phyloP scores from a whole-genome alignment of 2,797 vertebrate species.

The Psittacula echo region DNA sequence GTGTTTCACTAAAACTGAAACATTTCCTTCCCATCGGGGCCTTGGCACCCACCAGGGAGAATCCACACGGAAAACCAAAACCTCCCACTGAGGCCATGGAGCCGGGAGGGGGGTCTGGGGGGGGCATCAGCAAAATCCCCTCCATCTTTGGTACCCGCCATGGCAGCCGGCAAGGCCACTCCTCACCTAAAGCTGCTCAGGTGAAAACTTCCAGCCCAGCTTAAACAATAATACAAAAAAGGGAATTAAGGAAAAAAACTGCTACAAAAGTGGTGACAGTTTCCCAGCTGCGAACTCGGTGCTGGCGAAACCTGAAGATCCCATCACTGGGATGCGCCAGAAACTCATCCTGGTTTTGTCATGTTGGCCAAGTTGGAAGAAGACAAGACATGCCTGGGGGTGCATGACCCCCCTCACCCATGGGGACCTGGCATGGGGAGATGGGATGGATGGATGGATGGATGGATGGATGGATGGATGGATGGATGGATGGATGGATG shows the following conservation, averaged over 20 bases:
- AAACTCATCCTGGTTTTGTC: background rate
- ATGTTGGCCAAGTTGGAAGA: background rate
- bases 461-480: too few species aligned
- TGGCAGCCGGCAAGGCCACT: background rate
- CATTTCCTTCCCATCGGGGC: background rate
- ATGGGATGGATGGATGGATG: background rate
- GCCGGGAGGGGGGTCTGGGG: background rate
- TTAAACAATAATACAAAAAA: background rate
- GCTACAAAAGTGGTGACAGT: background rate
- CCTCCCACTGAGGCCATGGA: background rate
- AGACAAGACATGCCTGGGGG: background rate
- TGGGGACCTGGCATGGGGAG: background rate
- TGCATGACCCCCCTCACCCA: rapidly evolving
- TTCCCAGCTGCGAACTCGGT: background rate
- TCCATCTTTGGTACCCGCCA: background rate
- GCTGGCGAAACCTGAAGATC: background rate
- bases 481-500: too few species aligned
- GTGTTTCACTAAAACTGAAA: constrained; percentile 68
- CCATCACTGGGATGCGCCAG: background rate
- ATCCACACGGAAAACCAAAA: background rate
- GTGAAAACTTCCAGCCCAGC: background rate
- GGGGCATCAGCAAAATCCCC: background rate
- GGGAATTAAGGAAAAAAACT: background rate
- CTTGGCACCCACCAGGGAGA: background rate
- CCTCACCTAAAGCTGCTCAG: background rate